phyloP scores from a whole-genome alignment of 2,113 vertebrate species.

The Stictonetta naevosa region DNA sequence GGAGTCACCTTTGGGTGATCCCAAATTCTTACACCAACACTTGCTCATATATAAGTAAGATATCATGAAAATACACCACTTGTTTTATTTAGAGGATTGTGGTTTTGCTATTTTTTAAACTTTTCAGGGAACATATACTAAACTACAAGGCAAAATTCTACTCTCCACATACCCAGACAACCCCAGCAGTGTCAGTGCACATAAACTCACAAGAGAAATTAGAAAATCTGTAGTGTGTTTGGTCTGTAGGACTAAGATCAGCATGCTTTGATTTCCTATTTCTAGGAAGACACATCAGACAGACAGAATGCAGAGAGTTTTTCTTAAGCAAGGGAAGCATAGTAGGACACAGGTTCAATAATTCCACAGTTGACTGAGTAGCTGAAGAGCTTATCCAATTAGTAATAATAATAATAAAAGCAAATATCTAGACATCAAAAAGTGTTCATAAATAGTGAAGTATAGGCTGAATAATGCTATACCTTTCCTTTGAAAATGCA shows the following conservation, averaged over 20 bases:
- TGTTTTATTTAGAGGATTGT: background rate
- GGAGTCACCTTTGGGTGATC: background rate
- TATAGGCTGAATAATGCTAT: background rate
- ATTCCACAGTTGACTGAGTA: background rate
- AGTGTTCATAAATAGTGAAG: background rate
- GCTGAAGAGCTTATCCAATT: background rate
- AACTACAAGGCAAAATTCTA: background rate
- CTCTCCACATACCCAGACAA: background rate
- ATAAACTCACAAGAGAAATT: background rate
- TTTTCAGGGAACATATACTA: background rate
- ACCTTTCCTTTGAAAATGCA: background rate
- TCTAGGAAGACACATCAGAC: background rate
- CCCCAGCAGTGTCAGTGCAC: background rate
- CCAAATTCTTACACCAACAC: background rate
- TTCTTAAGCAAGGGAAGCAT: background rate
- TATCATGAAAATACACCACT: background rate
- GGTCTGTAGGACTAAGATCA: background rate
- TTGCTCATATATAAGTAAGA: background rate
- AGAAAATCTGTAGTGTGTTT: background rate
- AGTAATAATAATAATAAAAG: background rate
- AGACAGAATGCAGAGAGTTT: background rate
- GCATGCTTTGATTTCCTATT: background rate
- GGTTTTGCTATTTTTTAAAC: background rate
- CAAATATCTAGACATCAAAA: background rate
- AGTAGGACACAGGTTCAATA: rapidly evolving